Conservation (phyloP, 2,888 invertebrate species). For the Caenorhabditis zanzibari region DNA sequence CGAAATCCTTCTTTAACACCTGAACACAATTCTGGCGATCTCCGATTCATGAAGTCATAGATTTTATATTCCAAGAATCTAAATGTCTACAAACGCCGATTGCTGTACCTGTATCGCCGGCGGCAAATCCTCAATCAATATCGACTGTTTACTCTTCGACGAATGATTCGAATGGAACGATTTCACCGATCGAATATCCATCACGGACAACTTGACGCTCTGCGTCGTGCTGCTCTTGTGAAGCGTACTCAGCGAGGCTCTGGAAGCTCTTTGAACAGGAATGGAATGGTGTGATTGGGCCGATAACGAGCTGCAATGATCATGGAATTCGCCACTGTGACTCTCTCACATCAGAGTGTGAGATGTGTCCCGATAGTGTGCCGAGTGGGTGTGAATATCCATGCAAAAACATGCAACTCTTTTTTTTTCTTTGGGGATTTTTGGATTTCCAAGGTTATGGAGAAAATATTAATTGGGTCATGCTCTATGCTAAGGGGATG, state of each 20-base stretch:
- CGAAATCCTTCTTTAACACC: too few relatives aligned
- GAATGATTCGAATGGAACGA: conserved; percentile 68
- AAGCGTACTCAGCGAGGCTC: conserved; percentile 61
- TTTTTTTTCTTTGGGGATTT: background rate
- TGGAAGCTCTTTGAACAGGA: conserved; percentile 63
- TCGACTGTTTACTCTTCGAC: conserved; percentile 73
- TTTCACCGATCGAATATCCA: conserved; percentile 70
- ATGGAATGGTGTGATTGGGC: conserved; percentile 66
- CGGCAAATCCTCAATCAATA: conserved; percentile 71
- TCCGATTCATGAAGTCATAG: background rate
- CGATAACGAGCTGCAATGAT: conserved; percentile 58
- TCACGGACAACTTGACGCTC: conserved; percentile 67
- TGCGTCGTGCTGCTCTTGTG: conserved; percentile 65
- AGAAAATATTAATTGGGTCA: background rate
- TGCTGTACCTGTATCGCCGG: conserved; percentile 64
- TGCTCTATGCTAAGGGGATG: conserved; percentile 16
- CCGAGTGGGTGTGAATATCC: conserved; percentile 12
- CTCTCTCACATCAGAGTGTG: background rate
- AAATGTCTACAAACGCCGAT: background rate
- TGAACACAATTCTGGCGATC: too few relatives aligned
- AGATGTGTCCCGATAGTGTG: background rate
- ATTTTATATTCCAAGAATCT: background rate
- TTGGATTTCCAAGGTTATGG: background rate
- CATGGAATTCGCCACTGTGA: conserved; percentile 5
- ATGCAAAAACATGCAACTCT: conserved; percentile 43